phyloP scores from a whole-genome alignment of 2,797 vertebrate genomes.

The Cuculus canorus region DNA sequence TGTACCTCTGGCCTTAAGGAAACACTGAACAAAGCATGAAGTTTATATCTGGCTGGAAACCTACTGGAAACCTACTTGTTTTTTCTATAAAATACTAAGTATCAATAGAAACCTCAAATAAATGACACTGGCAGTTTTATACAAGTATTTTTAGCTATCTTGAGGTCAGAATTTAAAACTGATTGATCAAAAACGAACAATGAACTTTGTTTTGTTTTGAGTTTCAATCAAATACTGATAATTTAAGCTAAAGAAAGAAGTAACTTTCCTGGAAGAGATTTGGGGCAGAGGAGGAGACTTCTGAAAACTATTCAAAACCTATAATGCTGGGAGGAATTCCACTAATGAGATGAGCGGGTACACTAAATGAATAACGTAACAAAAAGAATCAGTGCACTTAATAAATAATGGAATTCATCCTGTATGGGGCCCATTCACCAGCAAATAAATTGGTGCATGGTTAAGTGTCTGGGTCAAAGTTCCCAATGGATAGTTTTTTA shows the following conservation, averaged over 20 bases:
- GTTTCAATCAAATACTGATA: neutral
- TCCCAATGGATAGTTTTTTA: neutral
- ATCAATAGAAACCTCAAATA: neutral
- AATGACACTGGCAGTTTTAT: accelerated
- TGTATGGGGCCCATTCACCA: neutral
- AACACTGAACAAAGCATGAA: neutral
- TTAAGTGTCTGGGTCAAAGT: neutral
- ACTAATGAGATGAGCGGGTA: neutral
- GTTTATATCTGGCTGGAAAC: neutral
- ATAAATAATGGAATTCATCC: neutral
- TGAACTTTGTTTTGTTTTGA: neutral
- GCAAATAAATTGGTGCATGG: neutral
- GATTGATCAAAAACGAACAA: neutral
- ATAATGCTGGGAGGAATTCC: neutral
- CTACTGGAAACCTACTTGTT: neutral
- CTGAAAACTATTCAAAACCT: neutral
- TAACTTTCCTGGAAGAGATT: neutral
- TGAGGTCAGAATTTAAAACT: neutral
- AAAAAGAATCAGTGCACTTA: neutral
- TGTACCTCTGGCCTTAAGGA: neutral
- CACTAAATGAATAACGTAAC: neutral
- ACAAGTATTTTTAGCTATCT: neutral
- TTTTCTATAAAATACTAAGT: neutral
- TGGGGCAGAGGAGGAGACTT: neutral
- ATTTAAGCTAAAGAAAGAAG: neutral